Base-by-base conservation (phyloP, 1,140 invertebrate species). In the Tetragonula clypearis region DNA sequence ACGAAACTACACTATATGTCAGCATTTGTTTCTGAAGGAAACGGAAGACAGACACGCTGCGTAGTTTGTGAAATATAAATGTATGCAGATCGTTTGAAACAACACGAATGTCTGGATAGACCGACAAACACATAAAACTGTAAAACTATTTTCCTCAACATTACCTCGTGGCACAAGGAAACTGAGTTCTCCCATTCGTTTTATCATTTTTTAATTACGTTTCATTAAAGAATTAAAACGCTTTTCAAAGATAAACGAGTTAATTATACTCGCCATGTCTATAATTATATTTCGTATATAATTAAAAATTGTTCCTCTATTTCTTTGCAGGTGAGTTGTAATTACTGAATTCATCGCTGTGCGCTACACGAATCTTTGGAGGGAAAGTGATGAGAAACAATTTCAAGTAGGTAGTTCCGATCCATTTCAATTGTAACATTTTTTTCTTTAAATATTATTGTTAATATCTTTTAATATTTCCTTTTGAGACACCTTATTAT, bases 361-460 rank as follows among this genome's bases (percentile, higher is more conserved):
- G 30, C 8, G 11, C 26, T 23, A 41, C 23, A 19, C 30, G 8
- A 55, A 65, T 55, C n/a, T 11, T 23, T n/a, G 58, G 21, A 65
- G 41, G 23, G 11, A 66, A 82, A 23, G 1, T 9, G 62, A 68
- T 30, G 62, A 26, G 30, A 56, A 58, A 68, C 60, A 21, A 23
- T 30, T 26, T 17, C 0, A 76, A 82, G 30, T 30, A 30, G 81
- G 81, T 82, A 82, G 35, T 82, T 82, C 1, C 26, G 66, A 56
- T 56, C 17, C 2, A 41, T 23, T 15, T 17, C 41, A 49, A 49
- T 49, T 49, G 41, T 49, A 49, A 49, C 41, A 49, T 49, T 49
- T 49, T 49, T 49, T 49, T 8, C 9, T 49, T 9, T 49, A 0
- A 41, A 49, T 49, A 49, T 49, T 49, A 49, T 49, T 49, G 8